A percentile compares a stretch with the other conserved stretches of the same genome.
phyloP scores from a whole-genome alignment of 2,797 vertebrate species.

The Toxotes lorentzi region DNA sequence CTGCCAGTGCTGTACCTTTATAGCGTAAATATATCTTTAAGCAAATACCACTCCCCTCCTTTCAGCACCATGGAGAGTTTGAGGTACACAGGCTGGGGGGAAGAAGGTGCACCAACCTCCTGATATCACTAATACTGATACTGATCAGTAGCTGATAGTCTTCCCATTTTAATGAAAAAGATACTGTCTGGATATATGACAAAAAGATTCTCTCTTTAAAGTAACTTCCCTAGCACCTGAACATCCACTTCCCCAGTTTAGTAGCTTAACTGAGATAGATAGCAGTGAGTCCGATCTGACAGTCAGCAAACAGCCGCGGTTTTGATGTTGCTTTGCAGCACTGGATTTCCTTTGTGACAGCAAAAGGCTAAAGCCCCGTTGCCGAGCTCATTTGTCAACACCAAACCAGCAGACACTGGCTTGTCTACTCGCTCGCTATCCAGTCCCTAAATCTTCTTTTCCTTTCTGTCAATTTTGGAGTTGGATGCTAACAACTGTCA shows the following conservation, averaged over 20 bases:
- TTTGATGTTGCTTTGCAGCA: constrained; percentile 36
- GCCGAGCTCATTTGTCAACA: constrained; percentile 65
- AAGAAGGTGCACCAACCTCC: not conserved
- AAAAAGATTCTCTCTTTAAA: not conserved
- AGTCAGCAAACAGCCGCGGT: not conserved
- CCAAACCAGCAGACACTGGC: constrained; percentile 13
- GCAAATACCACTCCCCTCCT: not conserved
- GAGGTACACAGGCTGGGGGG: not conserved
- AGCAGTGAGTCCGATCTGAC: constrained; percentile 36
- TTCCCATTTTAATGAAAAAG: not conserved
- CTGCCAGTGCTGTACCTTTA: not conserved
- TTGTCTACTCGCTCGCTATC: constrained; percentile 12
- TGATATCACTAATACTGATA: not conserved
- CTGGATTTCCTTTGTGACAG: constrained; percentile 36
- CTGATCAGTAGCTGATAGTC: constrained; percentile 4
- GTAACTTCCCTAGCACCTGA: not conserved
- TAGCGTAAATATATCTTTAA: not conserved
- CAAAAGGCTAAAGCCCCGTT: constrained; percentile 51
- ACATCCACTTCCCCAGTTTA: not conserved
- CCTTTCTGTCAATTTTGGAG: constrained; percentile 21
- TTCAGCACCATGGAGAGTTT: not conserved
- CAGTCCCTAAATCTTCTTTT: constrained; percentile 7
- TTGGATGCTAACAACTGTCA: constrained; percentile 7
- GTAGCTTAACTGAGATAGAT: constrained; percentile 59
- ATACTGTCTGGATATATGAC: not conserved